Percentiles rank a stretch among this genome's conserved stretches.
These are phyloP conservation scores for Ophioninae sp. DNA, from an alignment of 2,888 invertebrate species.

Conservation along the genomic window DNA sequence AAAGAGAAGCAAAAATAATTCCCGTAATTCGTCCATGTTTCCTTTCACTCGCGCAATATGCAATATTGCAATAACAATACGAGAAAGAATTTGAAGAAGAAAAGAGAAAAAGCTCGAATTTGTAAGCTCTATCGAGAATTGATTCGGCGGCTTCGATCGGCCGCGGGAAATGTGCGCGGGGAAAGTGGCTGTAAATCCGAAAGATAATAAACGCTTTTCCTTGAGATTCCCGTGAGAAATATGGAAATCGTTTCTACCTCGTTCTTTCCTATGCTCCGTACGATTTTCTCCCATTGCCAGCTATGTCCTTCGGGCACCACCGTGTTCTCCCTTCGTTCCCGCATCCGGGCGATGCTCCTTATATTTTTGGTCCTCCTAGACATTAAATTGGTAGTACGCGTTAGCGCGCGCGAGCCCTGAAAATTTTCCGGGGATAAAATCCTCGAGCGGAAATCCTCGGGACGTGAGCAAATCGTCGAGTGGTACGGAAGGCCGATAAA, in stretches of 20 bases:
- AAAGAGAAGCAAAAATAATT: too few species aligned
- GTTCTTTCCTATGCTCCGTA: constrained; percentile 11
- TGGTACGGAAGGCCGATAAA: constrained; percentile 31
- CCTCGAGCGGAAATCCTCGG: constrained; percentile 32
- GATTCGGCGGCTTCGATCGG: constrained; percentile 21
- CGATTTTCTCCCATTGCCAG: constrained; percentile 18
- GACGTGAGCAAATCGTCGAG: constrained; percentile 48
- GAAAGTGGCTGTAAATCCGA: constrained; percentile 48
- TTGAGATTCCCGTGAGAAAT: constrained; percentile 14
- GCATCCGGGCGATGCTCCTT: background rate
- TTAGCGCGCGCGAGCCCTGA: constrained; percentile 11
- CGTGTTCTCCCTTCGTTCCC: too few species aligned
- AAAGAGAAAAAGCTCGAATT: background rate
- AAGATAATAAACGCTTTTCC: constrained; percentile 41
- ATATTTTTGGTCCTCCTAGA: constrained; percentile 22
- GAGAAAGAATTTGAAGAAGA: background rate
- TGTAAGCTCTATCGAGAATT: constrained; percentile 24
- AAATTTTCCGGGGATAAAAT: constrained; percentile 43
- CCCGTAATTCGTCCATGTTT: background rate
- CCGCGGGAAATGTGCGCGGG: constrained; percentile 24
- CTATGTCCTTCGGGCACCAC: background rate
- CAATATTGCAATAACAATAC: background rate
- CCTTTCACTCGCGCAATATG: too few species aligned
- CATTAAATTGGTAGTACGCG: constrained; percentile 41
- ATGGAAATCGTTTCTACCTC: constrained; percentile 30